Percentiles rank a stretch among this genome's conserved stretches.
These are phyloP conservation scores for Platyrinchus mystaceus DNA, from an alignment of 2,797 vertebrate genomes.

Conservation along the genomic window DNA sequence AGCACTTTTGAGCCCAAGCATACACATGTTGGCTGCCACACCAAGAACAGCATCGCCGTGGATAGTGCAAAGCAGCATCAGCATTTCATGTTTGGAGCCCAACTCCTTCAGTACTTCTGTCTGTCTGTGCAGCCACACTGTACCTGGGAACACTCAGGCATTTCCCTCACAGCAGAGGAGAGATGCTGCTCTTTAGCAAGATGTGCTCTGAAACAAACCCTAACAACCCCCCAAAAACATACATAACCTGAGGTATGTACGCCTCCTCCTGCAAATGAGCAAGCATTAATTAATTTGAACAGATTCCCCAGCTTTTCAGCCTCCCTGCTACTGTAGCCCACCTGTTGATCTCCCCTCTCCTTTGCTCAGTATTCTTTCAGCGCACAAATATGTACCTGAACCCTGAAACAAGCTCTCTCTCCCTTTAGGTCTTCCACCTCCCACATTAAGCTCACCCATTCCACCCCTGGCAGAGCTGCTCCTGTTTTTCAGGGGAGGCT, in stretches of 20 bases:
- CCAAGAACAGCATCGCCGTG: too few species aligned
- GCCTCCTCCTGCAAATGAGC: not conserved
- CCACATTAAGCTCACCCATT: not conserved
- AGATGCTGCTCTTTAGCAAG: not conserved
- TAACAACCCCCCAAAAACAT: not conserved
- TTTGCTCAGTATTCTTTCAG: not conserved
- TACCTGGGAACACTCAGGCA: not conserved
- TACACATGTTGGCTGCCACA: not conserved
- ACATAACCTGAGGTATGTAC: too few species aligned
- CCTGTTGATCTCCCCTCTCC: not conserved
- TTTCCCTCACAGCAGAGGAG: not conserved
- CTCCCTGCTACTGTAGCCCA: not conserved
- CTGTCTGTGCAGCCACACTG: not conserved
- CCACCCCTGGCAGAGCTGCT: not conserved
- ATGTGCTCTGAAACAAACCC: not conserved
- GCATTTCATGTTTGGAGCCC: accelerated
- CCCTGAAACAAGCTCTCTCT: not conserved
- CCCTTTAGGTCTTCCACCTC: not conserved
- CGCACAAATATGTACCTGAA: accelerated
- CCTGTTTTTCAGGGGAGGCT: not conserved
- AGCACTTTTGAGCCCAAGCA: not conserved
- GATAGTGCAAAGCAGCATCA: not conserved
- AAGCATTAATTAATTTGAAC: not conserved
- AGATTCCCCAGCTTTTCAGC: not conserved
- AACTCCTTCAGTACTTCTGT: not conserved